phyloP scores from a whole-genome alignment of 2,113 vertebrate genomes.

The Coptodon rendalli region DNA sequence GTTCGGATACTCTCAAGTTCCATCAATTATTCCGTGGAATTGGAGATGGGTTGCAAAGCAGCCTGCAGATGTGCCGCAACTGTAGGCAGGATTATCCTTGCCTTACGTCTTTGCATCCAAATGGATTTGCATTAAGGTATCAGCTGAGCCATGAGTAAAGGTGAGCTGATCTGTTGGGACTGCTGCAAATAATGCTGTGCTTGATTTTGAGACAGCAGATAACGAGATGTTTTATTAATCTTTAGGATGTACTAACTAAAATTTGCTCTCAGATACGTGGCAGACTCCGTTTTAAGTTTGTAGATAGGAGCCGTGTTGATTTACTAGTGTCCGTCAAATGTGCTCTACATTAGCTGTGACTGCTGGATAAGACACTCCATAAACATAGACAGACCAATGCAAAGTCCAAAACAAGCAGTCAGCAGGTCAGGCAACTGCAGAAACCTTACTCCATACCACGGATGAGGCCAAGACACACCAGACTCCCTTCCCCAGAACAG shows the following conservation, averaged over 20 bases:
- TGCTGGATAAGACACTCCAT: not conserved
- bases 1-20: not conserved
- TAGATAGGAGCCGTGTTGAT: not conserved
- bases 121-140: not conserved
- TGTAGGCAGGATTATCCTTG: not conserved
- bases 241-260: not conserved
- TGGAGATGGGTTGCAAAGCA: not conserved
- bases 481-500: conserved; percentile 4
- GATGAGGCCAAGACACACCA: conserved; percentile 25
- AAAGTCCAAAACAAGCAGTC: conserved; percentile 46
- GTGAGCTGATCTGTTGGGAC: not conserved
- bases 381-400: conserved; percentile 38
- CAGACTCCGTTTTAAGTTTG: not conserved
- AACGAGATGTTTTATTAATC: not conserved
- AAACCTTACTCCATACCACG: not conserved
- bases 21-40: not conserved
- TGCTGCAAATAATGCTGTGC: not conserved
- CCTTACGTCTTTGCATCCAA: not conserved
- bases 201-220: not conserved
- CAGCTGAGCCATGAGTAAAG: not conserved
- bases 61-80: not conserved
- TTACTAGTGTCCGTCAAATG: not conserved
- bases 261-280: not conserved
- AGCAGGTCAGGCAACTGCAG: conserved; percentile 17
- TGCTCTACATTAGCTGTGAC: not conserved